Conservation (phyloP, 2,113 vertebrate species). For the Gopherus flavomarginatus region DNA sequence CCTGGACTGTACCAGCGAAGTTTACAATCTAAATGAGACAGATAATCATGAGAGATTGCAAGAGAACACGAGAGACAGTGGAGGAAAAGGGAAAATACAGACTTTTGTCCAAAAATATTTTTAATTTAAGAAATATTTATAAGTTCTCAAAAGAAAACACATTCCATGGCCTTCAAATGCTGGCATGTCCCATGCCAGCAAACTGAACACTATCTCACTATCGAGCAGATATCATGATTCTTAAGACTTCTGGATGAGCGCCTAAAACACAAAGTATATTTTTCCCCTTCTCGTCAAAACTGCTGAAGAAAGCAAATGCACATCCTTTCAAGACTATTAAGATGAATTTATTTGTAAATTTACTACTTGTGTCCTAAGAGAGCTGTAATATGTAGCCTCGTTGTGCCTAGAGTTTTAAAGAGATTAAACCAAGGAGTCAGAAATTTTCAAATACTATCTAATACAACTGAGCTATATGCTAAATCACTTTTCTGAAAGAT, state of each 20-base stretch:
- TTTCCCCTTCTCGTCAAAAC: background rate
- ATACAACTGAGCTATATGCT: background rate
- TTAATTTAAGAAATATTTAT: background rate
- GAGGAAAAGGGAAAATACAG: background rate
- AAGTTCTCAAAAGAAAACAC: background rate
- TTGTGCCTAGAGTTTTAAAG: accelerated
- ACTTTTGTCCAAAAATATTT: background rate
- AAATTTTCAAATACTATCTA: background rate
- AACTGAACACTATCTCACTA: background rate
- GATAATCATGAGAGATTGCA: background rate
- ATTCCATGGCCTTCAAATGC: background rate
- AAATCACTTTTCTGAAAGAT: background rate
- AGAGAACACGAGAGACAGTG: background rate
- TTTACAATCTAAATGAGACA: background rate
- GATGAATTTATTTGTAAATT: background rate
- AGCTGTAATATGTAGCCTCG: background rate
- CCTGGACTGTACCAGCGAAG: background rate
- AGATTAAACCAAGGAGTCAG: background rate
- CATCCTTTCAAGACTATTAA: background rate
- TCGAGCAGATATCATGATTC: background rate
- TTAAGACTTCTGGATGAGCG: background rate
- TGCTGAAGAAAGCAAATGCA: background rate
- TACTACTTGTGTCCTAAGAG: background rate
- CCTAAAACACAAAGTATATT: background rate
- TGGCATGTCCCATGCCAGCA: background rate